phyloP scores from a whole-genome alignment of 2,113 vertebrate genomes.

The Syngnathoides biaculeatus region DNA sequence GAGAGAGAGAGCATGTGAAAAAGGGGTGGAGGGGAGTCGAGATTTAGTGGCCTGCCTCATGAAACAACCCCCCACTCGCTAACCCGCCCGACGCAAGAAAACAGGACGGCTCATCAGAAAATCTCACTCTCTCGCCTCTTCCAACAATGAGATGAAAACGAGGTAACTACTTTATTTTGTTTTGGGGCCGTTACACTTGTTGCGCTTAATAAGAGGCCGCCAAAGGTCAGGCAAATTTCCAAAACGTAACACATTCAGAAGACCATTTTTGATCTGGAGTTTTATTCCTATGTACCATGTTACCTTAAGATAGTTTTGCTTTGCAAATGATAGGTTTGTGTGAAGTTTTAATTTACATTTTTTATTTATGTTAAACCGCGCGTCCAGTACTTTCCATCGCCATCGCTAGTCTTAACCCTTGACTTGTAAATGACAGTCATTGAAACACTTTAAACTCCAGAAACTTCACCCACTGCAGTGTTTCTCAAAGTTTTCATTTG shows the following conservation, averaged over 20 bases:
- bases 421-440: not conserved
- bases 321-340: not conserved
- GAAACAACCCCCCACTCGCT: constrained; percentile 73
- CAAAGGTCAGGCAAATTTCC: not conserved
- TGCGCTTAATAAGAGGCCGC: not conserved
- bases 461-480: not conserved
- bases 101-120: constrained; percentile 59
- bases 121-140: constrained; percentile 27
- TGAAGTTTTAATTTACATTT: not conserved
- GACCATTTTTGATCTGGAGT: not conserved
- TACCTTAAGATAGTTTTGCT: not conserved
- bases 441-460: not conserved
- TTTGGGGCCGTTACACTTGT: not conserved
- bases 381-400: not conserved
- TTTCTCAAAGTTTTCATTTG: too few relatives aligned
- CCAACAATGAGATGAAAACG: constrained; percentile 62
- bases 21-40: constrained; percentile 61
- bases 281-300: not conserved
- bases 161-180: constrained; percentile 42
- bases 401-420: not conserved
- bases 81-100: constrained; percentile 63
- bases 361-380: not conserved
- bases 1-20: constrained; percentile 51
- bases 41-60: constrained; percentile 72
- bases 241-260: not conserved